Conservation (phyloP, 2,888 invertebrate genomes). For the Apoderus coryli region DNA sequence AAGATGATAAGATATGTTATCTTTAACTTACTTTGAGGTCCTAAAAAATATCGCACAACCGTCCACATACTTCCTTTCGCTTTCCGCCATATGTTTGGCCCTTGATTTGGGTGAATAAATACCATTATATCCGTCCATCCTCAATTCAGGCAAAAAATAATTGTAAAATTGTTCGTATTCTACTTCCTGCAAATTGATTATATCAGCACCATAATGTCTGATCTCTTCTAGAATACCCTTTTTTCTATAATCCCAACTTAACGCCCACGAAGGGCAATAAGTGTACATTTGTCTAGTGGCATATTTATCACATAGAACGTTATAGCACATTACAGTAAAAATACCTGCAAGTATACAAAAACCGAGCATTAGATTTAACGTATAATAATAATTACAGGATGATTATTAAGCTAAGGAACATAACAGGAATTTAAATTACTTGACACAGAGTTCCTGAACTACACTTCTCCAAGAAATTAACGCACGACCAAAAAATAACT, state of each 20-base stretch:
- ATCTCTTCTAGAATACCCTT: conserved; percentile 96
- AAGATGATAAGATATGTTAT: too few relatives aligned
- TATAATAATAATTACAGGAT: too few relatives aligned
- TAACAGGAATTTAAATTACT: too few relatives aligned
- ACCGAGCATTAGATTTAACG: too few relatives aligned
- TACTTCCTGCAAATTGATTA: conserved; percentile 92
- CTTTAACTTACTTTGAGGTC: conserved; percentile 62
- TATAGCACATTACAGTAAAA: conserved; percentile 99
- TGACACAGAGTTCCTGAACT: too few relatives aligned
- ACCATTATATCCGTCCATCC: conserved; percentile 81
- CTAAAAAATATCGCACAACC: conserved; percentile 98
- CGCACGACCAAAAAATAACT: too few relatives aligned
- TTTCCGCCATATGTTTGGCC: conserved; percentile 95
- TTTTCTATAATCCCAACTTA: conserved; percentile 97
- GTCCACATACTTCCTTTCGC: conserved; percentile 94
- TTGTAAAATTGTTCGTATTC: conserved; percentile 98
- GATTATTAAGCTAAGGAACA: too few relatives aligned
- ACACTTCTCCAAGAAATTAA: too few relatives aligned
- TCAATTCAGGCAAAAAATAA: conserved; percentile 89
- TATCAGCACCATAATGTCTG: conserved; percentile 89
- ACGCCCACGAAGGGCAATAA: conserved; percentile 98
- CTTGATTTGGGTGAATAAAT: conserved; percentile 97
- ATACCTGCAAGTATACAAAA: conserved; percentile 56
- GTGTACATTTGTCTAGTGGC: conserved; percentile 98
- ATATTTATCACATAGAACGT: conserved; percentile 97